Conservation (phyloP, 2,113 vertebrate species). For the Bos javanicus region DNA sequence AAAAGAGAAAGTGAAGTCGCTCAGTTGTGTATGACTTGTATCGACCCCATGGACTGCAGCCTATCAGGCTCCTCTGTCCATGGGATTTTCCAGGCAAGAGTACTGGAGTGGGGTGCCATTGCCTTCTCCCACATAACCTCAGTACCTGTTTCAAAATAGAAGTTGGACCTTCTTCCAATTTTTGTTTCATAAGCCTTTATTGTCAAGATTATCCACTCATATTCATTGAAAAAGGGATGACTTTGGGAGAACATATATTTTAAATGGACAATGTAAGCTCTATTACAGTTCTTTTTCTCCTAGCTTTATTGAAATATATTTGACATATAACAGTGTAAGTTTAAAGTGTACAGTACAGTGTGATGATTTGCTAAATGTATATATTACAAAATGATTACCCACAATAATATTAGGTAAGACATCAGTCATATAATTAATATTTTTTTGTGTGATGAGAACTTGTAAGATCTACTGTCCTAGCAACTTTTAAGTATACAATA, state of each 20-base stretch:
- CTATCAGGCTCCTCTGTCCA: too few species aligned
- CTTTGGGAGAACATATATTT: not conserved
- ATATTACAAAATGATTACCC: not conserved
- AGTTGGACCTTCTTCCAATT: not conserved
- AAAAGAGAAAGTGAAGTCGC: too few species aligned
- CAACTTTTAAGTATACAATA: not conserved
- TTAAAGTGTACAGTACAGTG: not conserved
- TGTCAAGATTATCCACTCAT: not conserved
- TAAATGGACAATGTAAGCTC: not conserved
- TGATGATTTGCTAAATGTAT: not conserved
- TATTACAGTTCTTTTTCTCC: not conserved
- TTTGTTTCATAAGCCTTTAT: not conserved
- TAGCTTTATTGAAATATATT: not conserved
- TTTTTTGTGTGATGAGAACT: not conserved
- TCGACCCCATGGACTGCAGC: too few species aligned
- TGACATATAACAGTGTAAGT: not conserved
- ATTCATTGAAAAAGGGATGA: not conserved
- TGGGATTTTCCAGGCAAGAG: too few species aligned
- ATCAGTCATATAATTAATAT: not conserved
- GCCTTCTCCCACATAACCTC: not conserved
- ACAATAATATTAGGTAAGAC: not conserved
- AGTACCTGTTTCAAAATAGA: conserved; percentile 19
- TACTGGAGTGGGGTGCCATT: too few species aligned
- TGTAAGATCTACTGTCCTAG: not conserved
- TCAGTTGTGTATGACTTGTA: too few species aligned